Base-by-base conservation (phyloP, 2,113 vertebrate genomes). In the Vidua chalybeata region DNA sequence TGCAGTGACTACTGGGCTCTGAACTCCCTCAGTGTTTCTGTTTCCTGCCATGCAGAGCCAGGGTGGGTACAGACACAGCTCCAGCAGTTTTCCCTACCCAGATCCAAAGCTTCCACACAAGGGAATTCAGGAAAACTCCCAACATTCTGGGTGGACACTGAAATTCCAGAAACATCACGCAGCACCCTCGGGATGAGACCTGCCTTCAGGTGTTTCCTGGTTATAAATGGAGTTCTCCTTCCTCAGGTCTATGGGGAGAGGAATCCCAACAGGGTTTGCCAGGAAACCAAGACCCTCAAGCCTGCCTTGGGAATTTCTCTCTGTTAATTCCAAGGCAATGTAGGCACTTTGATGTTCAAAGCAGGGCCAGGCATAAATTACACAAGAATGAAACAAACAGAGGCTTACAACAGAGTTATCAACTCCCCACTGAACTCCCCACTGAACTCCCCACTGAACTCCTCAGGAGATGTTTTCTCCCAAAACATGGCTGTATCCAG, bases 81-180 rank as follows among this genome's bases (percentile, higher is more conserved):
- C n/a, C 87, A 54, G 76, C 17, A 13, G 4, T 4, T 23, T 13
- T 15, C 33, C 41, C 72, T 22, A 5, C 33, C n/a, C 61, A 30
- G 31, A 31, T 11, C 68, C 56, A 69, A 33, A 37, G 9, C 20
- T 13, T 11, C 7, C 12, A 33, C 27, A 30, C 22, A 4, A 21
- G 41, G 45, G 15, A 69, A 28, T 23, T 16, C 58, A 66, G 71
- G 41, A 41, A 28, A 73, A 35, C 31, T 13, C 1, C 0, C 27
- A 55, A 23, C 21, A 4, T 17, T 45, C 41, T 49, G 13, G 21
- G 54, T 2, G 11, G 55, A 1, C 9, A 37, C 3, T 52, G 24
- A 48, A 55, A 45, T 23, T 49, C 37, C 41, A 23, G 10, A 6
- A 58, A 49, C 0, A 0, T 10, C 75, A 35, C 4, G 2, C 4